phyloP scores from a whole-genome alignment of 2,888 invertebrate species.

The Clanis bilineata region DNA sequence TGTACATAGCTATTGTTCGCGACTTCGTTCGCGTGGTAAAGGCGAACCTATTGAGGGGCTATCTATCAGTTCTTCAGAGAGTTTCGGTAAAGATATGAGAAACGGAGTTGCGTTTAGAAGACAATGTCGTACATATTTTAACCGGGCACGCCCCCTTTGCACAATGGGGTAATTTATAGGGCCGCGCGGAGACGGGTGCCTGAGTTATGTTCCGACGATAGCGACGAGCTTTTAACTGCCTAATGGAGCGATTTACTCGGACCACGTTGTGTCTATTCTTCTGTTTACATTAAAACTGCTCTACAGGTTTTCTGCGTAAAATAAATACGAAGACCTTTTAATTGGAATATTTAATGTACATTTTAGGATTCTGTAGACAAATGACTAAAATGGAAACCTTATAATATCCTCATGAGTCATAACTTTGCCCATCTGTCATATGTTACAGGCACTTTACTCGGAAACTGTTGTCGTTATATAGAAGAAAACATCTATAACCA shows the following conservation, averaged over 20 bases:
- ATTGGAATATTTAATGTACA: background rate
- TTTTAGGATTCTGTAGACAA: too few relatives aligned
- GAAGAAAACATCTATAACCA: too few relatives aligned
- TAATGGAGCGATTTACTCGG: slow-evolving; percentile 80
- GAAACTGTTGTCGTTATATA: background rate
- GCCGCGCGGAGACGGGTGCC: slow-evolving; percentile 77
- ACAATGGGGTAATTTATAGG: slow-evolving; percentile 81
- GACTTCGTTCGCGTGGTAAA: too few relatives aligned
- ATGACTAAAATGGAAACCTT: too few relatives aligned
- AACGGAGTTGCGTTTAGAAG: slow-evolving; percentile 67
- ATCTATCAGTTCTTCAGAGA: slow-evolving; percentile 40
- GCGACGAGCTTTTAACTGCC: slow-evolving; percentile 82
- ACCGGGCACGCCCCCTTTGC: slow-evolving; percentile 77
- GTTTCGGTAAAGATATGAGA: slow-evolving; percentile 69
- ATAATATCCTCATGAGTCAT: too few relatives aligned
- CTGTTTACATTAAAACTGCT: slow-evolving; percentile 61
- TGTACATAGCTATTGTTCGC: slow-evolving; percentile 46
- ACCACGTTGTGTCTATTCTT: slow-evolving; percentile 71
- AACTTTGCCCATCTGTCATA: too few relatives aligned
- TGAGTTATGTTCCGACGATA: slow-evolving; percentile 80
- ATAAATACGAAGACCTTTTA: background rate
- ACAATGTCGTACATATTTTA: slow-evolving; percentile 82
- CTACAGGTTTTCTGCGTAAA: slow-evolving; percentile 13
- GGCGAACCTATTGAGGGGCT: too few relatives aligned
- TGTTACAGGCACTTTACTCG: too few relatives aligned